These are phyloP conservation scores for Jaculus jaculus DNA, from an alignment of 2,113 vertebrate species.

Conservation along the genomic window DNA sequence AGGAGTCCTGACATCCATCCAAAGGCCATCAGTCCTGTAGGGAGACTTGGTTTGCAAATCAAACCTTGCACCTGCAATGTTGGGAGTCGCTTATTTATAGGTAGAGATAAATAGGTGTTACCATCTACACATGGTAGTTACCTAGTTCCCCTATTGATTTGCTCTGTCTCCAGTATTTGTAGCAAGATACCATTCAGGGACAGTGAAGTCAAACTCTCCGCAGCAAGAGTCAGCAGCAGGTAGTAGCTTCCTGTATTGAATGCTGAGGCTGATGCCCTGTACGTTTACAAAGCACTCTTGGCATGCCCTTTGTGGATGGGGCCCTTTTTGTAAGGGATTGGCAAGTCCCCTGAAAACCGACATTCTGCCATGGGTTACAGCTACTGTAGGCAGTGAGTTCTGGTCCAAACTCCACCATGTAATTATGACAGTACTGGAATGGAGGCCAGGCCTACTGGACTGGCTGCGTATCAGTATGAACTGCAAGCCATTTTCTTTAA, in stretches of 20 bases:
- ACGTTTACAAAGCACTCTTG: not conserved
- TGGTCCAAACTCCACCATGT: not conserved
- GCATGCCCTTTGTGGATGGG: not conserved
- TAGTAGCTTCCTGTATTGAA: too few species aligned
- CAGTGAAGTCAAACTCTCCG: not conserved
- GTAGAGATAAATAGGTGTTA: not conserved
- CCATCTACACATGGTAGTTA: not conserved
- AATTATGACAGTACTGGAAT: not conserved
- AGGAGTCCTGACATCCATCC: not conserved
- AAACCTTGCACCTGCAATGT: not conserved
- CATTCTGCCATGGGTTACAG: not conserved
- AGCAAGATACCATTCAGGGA: not conserved
- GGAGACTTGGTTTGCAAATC: not conserved
- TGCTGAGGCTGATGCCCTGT: too few species aligned
- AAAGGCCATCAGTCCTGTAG: not conserved
- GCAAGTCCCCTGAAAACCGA: not conserved
- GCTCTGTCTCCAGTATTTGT: constrained; percentile 38
- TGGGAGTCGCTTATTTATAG: not conserved
- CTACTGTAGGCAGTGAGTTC: not conserved
- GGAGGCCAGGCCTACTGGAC: not conserved
- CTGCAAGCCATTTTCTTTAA: not conserved
- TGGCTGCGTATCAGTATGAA: not conserved
- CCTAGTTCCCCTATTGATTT: not conserved
- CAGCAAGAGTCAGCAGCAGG: not conserved
- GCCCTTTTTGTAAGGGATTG: not conserved